Conservation (phyloP, 2,113 vertebrate genomes). For the Zosterops pallidus region DNA sequence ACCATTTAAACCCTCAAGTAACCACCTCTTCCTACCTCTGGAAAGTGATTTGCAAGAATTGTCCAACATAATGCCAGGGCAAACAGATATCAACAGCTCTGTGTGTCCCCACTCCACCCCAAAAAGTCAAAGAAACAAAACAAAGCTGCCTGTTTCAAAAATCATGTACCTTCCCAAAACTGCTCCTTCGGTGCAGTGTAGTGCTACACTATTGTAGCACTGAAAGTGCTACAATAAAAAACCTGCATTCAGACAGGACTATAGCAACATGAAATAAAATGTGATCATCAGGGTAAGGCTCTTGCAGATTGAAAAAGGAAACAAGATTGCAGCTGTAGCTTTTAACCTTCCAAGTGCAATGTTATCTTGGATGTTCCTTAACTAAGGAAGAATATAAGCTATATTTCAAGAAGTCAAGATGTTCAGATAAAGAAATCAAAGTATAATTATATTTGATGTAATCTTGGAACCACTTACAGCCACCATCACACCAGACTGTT, state of each 20-base stretch:
- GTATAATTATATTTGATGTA: background rate
- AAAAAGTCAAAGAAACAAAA: background rate
- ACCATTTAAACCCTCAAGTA: background rate
- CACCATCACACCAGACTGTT: background rate
- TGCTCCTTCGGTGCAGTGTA: background rate
- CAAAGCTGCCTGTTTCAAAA: background rate
- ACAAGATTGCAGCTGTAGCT: background rate
- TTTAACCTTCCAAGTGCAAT: background rate
- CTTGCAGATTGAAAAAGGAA: background rate
- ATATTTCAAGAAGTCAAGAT: background rate
- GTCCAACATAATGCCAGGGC: background rate
- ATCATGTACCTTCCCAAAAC: background rate
- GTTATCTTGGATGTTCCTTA: background rate
- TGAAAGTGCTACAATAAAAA: background rate
- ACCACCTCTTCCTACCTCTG: background rate
- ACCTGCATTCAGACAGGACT: background rate
- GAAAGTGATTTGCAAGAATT: background rate
- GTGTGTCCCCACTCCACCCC: background rate
- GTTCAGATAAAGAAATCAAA: background rate
- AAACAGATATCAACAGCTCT: background rate
- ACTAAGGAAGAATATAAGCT: background rate
- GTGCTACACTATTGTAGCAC: too few relatives aligned
- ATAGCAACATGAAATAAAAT: background rate
- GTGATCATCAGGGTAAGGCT: background rate
- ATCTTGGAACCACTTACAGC: background rate